phyloP scores from a whole-genome alignment of 2,113 vertebrate genomes.

The Larimichthys polyactis region DNA sequence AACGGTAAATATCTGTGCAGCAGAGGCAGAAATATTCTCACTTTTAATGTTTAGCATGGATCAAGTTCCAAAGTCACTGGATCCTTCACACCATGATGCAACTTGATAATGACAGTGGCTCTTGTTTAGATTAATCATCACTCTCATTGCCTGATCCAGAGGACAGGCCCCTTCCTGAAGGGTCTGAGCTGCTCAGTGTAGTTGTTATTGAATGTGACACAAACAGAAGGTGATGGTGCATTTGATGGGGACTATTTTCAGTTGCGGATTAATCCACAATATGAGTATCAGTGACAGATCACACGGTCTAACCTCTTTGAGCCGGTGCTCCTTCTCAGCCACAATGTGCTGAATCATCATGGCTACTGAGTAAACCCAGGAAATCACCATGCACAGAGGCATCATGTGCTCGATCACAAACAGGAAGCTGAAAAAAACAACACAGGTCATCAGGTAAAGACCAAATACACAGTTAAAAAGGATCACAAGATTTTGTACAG shows the following conservation, averaged over 20 bases:
- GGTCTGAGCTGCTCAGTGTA: not conserved
- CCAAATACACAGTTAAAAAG: not conserved
- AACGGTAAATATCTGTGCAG: no score
- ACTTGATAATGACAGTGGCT: no score
- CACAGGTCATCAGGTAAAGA: not conserved
- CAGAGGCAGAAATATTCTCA: no score
- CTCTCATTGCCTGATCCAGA: not conserved
- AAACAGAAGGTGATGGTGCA: no score
- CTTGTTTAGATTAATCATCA: not conserved
- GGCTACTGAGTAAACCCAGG: constrained; percentile 98
- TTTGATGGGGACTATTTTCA: not conserved
- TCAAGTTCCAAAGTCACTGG: no score
- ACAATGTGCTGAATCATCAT: constrained; percentile 99
- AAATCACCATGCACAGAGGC: constrained; percentile 98
- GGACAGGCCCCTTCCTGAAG: no score
- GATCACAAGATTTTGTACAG: not conserved
- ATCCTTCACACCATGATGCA: no score
- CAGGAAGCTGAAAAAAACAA: constrained; percentile 87
- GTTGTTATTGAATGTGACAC: not conserved
- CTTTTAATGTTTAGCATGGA: no score
- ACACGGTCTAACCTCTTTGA: constrained; percentile 90
- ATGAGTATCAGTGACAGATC: not conserved
- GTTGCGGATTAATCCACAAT: not conserved
- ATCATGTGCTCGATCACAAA: constrained; percentile 99
- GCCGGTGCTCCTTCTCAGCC: constrained; percentile 95